Evolutionary conservation across 2,888 invertebrate species (phyloP).

Genomic region (Lamellibrachia columna): DNA sequence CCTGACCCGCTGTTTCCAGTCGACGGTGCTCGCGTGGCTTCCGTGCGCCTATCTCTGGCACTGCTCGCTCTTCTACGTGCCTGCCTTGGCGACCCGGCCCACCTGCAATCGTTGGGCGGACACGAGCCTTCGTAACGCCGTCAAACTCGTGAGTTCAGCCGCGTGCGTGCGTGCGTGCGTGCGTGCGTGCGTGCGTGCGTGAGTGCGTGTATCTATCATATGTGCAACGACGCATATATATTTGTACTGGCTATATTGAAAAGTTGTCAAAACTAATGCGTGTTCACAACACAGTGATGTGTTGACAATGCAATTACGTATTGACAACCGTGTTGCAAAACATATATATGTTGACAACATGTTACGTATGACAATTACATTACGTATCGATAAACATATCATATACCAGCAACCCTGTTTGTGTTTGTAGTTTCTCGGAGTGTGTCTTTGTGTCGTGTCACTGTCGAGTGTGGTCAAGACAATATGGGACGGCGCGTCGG

Average conservation of each 20-base stretch:
- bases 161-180: neutral
- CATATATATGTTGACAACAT: no score
- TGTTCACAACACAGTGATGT: no score
- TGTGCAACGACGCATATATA: no score
- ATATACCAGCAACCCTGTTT: no score
- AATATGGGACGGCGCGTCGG: neutral
- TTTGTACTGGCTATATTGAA: no score
- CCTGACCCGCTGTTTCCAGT: slow-evolving; percentile 90
- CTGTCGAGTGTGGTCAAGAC: neutral
- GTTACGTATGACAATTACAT: no score
- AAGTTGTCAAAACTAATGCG: no score
- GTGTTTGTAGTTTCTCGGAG: neutral
- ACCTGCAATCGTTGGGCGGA: neutral
- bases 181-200: no score
- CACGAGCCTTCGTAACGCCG: neutral
- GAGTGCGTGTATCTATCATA: no score
- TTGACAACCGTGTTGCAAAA: no score
- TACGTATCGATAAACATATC: no score
- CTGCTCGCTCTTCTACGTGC: slow-evolving; percentile 69
- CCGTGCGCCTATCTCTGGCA: slow-evolving; percentile 86
- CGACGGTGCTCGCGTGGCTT: slow-evolving; percentile 87
- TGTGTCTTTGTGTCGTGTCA: neutral
- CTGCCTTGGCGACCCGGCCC: neutral
- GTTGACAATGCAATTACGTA: no score
- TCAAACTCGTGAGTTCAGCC: neutral